Evolutionary conservation across 2,888 invertebrate genomes (phyloP).

Genomic region (Agapostemon virescens): DNA sequence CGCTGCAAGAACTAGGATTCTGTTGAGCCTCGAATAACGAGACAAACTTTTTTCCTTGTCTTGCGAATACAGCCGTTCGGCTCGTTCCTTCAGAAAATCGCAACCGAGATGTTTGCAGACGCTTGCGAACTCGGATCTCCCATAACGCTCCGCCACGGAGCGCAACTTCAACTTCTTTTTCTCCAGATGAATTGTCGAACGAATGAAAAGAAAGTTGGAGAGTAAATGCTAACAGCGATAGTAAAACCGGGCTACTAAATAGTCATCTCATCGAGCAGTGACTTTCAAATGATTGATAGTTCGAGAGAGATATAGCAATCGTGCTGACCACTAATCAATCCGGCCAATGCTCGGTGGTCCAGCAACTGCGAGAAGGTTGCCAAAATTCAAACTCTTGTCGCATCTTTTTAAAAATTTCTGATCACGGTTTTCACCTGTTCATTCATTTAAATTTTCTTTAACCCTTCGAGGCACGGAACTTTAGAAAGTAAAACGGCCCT

Average conservation of each 20-base stretch:
- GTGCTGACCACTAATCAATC: background rate
- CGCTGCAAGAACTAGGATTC: slow-evolving; percentile 63
- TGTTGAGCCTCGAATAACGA: slow-evolving; percentile 69
- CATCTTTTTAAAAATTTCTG: no score
- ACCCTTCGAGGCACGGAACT: no score
- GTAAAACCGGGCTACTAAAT: slow-evolving; percentile 17
- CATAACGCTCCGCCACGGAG: slow-evolving; percentile 47
- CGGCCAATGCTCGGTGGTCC: background rate
- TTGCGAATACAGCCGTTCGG: slow-evolving; percentile 23
- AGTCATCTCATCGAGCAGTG: background rate
- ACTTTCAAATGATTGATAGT: background rate
- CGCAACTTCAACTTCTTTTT: slow-evolving; percentile 40
- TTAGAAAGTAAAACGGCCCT: no score
- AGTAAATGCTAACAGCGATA: slow-evolving; percentile 1
- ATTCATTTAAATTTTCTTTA: no score
- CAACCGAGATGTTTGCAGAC: slow-evolving; percentile 47
- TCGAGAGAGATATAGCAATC: background rate
- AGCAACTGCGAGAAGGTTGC: no score
- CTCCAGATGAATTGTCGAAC: slow-evolving; percentile 41
- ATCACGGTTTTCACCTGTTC: no score
- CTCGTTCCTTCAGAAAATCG: slow-evolving; percentile 31
- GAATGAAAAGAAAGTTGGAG: slow-evolving; percentile 28
- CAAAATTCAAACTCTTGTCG: no score
- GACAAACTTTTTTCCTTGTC: slow-evolving; percentile 61
- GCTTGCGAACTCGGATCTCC: slow-evolving; percentile 45